Evolutionary conservation across 2,888 invertebrate species (phyloP), one percentile per base, ranked within the genome.

Genomic region (Acanthosepion pharaonis): DNA sequence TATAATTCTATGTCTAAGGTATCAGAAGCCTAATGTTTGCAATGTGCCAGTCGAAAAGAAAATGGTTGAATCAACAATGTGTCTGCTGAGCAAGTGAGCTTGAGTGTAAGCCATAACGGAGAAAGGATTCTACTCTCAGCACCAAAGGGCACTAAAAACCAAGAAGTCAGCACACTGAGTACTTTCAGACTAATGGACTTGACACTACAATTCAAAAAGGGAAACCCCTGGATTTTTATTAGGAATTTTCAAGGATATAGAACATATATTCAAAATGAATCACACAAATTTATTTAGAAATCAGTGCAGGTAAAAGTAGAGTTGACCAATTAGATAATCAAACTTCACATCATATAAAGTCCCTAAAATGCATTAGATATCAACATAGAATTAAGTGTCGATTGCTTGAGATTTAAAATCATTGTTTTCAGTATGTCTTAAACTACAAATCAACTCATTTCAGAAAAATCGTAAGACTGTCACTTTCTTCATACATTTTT

Each of bases 11-110:
- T 33, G 33, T 78, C 78, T 78, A 78, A 78, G 33, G 78, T 78
- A 78, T 78, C 78, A 78, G 78, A 78, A n/a, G n/a, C 28, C 92
- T 92, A 92, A 51, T 48, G 51, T 92, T 92, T 92, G 92, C 92
- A 48, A 51, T 42, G 28, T 92, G 49, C 48, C 92, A 92, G 48
- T 33, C 92, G 23, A 92, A 92, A 92, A 49, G 49, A 92, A 92
- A 92, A 92, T 42, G 25, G 48, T n/a, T 28, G 33, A 92, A 49
- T 33, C 92, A 92, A 92, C 51, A 78, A 78, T 78, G 78, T n/a
- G 78, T 78, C 78, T 78, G 78, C 78, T 33, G 78, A 78, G 78
- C 78, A 0, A 11, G 78, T n/a, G n/a, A n/a, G 78, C 78, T 78
- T 15, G 33, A 78, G 78, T 78, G n/a, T n/a, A 11, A 78, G n/a